Evolutionary conservation across 2,888 invertebrate species (phyloP).

Genomic region (Oscheius onirici): DNA sequence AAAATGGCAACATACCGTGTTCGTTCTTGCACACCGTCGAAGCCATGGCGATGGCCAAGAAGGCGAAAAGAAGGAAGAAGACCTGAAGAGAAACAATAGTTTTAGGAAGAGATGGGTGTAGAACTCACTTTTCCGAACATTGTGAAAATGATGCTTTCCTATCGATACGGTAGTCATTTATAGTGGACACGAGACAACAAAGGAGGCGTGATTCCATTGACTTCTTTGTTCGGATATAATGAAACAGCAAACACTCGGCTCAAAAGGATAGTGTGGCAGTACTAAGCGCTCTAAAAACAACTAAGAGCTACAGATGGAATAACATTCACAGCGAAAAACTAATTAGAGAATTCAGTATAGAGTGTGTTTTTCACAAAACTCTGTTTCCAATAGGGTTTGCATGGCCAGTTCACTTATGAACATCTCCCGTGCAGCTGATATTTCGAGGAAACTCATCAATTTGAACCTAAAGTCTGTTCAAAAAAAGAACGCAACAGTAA

Average conservation of each 20-base stretch:
- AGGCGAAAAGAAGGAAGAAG: constrained; percentile 5
- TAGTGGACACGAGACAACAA: background rate
- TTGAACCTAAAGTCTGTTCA: too few species aligned
- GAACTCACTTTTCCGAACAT: constrained; percentile 16
- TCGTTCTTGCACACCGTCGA: background rate
- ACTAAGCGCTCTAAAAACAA: too few species aligned
- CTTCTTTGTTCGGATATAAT: background rate
- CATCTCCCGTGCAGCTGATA: too few species aligned
- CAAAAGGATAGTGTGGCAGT: too few species aligned
- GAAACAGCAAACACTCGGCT: background rate
- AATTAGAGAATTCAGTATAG: too few species aligned
- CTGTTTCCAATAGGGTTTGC: too few species aligned
- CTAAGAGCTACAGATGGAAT: too few species aligned
- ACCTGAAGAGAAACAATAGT: background rate
- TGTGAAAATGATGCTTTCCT: background rate
- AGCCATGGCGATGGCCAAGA: constrained; percentile 1
- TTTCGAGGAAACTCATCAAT: too few species aligned
- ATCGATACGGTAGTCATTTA: background rate
- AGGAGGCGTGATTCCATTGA: constrained; percentile 7
- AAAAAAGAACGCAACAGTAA: too few species aligned
- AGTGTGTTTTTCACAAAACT: too few species aligned
- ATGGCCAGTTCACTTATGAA: too few species aligned
- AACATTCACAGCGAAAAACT: too few species aligned
- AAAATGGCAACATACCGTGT: background rate
- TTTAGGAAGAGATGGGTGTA: background rate